Percentiles rank a stretch among this genome's conserved stretches.
These are phyloP conservation scores for Uloborus plumipes DNA, from an alignment of 2,888 invertebrate genomes.

Conservation along the genomic window DNA sequence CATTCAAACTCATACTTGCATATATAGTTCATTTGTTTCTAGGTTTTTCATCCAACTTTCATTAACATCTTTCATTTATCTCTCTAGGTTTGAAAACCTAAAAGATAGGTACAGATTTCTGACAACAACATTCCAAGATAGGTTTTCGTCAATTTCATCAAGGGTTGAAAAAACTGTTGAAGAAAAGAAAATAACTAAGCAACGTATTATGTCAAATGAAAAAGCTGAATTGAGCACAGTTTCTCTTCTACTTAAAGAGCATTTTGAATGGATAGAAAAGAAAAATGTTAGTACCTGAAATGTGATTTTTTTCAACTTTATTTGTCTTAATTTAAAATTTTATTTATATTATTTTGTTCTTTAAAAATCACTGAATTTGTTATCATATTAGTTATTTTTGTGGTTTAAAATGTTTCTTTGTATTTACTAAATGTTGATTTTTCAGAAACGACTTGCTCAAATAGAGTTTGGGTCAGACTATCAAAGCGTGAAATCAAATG, in stretches of 20 bases:
- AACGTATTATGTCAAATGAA: conserved; percentile 77
- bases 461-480: conserved; percentile 96
- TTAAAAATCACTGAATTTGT: not conserved
- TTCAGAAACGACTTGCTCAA: conserved; percentile 84
- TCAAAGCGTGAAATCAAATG: conserved; percentile 89
- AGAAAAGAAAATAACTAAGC: conserved; percentile 45
- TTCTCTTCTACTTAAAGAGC: conserved; percentile 92
- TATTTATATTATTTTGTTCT: not conserved
- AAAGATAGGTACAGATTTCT: conserved; percentile 16
- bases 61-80: too few relatives aligned
- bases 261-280: conserved; percentile 94
- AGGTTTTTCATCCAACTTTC: too few relatives aligned
- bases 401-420: not conserved
- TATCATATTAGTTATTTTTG: not conserved
- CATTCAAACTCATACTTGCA: too few relatives aligned
- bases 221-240: conserved; percentile 92
- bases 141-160: conserved; percentile 85
- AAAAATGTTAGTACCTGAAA: conserved; percentile 73
- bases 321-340: conserved; percentile 6
- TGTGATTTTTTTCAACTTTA: not conserved
- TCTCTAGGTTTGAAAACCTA: conserved; percentile 23
- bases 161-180: conserved; percentile 81
- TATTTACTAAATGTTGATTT: not conserved
- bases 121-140: conserved; percentile 79
- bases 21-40: too few relatives aligned